phyloP scores from a whole-genome alignment of 2,888 invertebrate genomes.

The Dryocosmus kuriphilus region DNA sequence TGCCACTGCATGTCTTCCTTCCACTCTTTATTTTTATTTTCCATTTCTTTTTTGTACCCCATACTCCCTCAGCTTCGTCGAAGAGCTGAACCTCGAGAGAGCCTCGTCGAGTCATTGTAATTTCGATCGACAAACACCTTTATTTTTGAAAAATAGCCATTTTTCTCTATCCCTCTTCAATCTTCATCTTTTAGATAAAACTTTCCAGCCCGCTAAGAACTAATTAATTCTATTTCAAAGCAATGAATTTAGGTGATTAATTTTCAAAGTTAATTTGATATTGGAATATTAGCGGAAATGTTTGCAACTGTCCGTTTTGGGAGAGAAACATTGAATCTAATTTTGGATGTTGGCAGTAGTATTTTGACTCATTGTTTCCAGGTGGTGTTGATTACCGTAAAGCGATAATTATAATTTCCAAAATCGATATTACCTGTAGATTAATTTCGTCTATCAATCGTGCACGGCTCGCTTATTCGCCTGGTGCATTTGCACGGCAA shows the following conservation, averaged over 20 bases:
- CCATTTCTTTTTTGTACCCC: slow-evolving; percentile 19
- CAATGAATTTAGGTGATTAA: neutral
- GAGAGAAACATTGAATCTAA: neutral
- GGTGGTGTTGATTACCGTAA: slow-evolving; percentile 34
- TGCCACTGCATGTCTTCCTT: slow-evolving; percentile 53
- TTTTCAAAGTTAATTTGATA: neutral
- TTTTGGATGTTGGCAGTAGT: slow-evolving; percentile 40
- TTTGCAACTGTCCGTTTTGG: neutral
- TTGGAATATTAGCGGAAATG: neutral
- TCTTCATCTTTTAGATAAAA: no score
- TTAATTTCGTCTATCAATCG: slow-evolving; percentile 44
- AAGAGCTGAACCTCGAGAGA: neutral
- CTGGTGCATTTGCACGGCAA: slow-evolving; percentile 41
- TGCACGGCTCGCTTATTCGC: slow-evolving; percentile 38
- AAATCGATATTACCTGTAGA: slow-evolving; percentile 46
- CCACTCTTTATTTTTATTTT: slow-evolving; percentile 45
- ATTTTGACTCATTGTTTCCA: slow-evolving; percentile 38
- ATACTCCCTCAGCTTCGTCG: neutral
- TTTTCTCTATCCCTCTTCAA: neutral
- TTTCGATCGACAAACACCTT: neutral
- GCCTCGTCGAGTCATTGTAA: slow-evolving; percentile 14
- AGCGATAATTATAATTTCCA: slow-evolving; percentile 45
- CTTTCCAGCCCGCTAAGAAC: no score
- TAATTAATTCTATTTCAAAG: no score
- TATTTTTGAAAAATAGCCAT: slow-evolving; percentile 30